A percentile compares a stretch with the other conserved stretches of the same genome.
phyloP scores from a whole-genome alignment of 2,888 invertebrate genomes.

The Rotaria socialis region DNA sequence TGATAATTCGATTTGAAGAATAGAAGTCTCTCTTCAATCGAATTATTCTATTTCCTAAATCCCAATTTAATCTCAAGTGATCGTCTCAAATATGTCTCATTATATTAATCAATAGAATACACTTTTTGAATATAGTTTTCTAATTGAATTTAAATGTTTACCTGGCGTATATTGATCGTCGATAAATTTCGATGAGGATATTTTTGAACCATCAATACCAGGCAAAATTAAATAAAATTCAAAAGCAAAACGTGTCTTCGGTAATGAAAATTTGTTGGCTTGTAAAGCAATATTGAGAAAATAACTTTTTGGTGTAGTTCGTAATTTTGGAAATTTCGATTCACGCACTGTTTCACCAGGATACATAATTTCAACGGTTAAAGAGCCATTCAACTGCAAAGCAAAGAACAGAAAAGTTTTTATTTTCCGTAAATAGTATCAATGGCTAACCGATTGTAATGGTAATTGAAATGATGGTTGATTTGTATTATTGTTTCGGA shows the following conservation, averaged over 20 bases:
- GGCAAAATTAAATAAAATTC: background rate
- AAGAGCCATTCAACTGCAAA: background rate
- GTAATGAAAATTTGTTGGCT: background rate
- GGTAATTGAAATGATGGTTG: background rate
- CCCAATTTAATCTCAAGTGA: too few species aligned
- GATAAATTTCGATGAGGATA: background rate
- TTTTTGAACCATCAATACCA: background rate
- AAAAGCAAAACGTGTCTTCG: background rate
- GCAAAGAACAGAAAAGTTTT: background rate
- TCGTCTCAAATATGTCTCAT: too few species aligned
- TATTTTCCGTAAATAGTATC: background rate
- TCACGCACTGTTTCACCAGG: background rate
- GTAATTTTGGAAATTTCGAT: constrained; percentile 12
- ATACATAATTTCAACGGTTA: background rate
- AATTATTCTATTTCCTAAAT: too few species aligned
- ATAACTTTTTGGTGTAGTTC: background rate
- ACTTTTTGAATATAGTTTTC: too few species aligned
- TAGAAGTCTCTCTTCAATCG: too few species aligned
- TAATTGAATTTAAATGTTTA: background rate
- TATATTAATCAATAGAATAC: too few species aligned
- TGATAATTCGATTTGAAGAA: too few species aligned
- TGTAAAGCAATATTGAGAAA: constrained; percentile 21
- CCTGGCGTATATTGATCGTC: constrained; percentile 32
- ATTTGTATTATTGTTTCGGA: background rate
- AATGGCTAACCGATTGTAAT: background rate